These are phyloP conservation scores for Formicarius rufipectus DNA, from an alignment of 2,113 vertebrate genomes.

Conservation along the genomic window DNA sequence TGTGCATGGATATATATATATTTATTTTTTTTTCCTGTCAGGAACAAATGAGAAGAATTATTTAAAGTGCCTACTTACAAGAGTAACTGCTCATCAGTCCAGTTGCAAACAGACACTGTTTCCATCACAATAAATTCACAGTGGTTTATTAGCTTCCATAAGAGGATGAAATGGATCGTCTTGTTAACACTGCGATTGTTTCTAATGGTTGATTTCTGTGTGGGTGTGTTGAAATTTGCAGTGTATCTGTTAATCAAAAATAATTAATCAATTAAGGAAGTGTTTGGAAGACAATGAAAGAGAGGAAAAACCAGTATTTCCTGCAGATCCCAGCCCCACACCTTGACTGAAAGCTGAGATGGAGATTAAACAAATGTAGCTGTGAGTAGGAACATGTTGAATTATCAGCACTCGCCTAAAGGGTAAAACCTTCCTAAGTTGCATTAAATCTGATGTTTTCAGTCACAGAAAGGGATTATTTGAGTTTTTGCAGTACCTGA, in stretches of 20 bases:
- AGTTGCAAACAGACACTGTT: conserved; percentile 64
- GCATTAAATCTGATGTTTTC: not conserved
- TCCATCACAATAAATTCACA: conserved; percentile 64
- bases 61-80: conserved; percentile 65
- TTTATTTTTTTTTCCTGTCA: not conserved
- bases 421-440: not conserved
- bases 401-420: not conserved
- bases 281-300: not conserved
- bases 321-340: not conserved
- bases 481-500: not conserved
- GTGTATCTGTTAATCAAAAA: not conserved
- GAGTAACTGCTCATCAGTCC: conserved; percentile 57
- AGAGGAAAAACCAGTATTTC: not conserved
- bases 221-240: not conserved
- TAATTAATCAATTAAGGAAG: not conserved
- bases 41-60: conserved; percentile 65
- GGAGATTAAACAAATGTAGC: not conserved
- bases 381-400: not conserved
- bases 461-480: not conserved
- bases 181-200: conserved; percentile 33
- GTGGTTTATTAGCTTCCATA: conserved; percentile 62
- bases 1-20: conserved; percentile 10
- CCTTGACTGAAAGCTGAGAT: not conserved
- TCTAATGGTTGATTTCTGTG: conserved; percentile 38
- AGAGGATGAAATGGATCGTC: conserved; percentile 49